Base-by-base conservation (phyloP, 2,797 vertebrate genomes). In the Lophotriccus pileatus region DNA sequence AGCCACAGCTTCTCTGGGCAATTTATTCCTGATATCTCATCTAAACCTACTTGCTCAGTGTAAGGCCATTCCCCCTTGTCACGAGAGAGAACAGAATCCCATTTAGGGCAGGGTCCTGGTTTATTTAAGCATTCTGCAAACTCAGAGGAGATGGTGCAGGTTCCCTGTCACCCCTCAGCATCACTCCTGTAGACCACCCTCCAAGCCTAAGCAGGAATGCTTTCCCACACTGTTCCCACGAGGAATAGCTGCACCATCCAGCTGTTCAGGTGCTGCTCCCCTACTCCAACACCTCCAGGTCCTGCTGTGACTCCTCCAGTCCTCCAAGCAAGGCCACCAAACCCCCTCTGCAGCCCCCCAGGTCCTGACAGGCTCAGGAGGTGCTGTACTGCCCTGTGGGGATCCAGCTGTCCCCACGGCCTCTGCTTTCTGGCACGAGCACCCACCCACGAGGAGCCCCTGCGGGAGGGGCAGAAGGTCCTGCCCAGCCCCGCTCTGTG, bases 401-500 rank as follows among this genome's bases (percentile, higher is more conserved):
- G 43, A 52, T 6, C 19, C 14, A 32, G 3, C 55, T 3, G 2
- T 24, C 16, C 74, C 49, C 1, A 2, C 7, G 10, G 76, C 63
- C 69, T 12, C 50, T 28, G 56, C 41, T 25, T 39, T 49, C 58
- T 4, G 36, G 12, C 53, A 24, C 36, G 12, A 15, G 37, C 1
- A 19, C 13, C 24, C 34, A 37, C 19, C 12, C 43, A 14, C 28
- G 16, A 18, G 12, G 20, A 13, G 8, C 17, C 32, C 17, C 68
- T 21, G 39, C 6, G 9, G 11, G 34, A 25, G 12, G 3, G 13
- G 34, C 36, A 68, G 66, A 47, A 44, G n/a, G n/a, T 10, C 36
- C 44, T 46, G 28, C 63, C 56, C 6, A 0, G 69, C 58, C 41
- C 50, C 3, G 8, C 63, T 5, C 44, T 14, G 12, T 1, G 0